Evolutionary conservation across 1,140 invertebrate species (phyloP).

Genomic region (Drosophila murphyi): DNA sequence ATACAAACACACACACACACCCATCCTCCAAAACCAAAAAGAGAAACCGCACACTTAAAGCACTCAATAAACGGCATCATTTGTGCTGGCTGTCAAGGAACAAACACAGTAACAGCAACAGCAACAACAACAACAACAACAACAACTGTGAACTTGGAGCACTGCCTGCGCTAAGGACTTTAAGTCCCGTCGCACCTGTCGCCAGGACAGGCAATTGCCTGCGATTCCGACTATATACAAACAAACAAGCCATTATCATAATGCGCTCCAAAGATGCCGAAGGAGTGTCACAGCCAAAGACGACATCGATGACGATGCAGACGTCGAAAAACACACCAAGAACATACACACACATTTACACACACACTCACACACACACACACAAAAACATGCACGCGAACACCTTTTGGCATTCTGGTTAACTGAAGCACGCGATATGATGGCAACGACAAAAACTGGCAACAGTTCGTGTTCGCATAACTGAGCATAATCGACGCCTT

Average conservation of each 20-base stretch:
- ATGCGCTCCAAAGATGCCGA: constrained; percentile 54
- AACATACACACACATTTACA: constrained; percentile 38
- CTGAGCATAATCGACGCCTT: constrained; percentile 83
- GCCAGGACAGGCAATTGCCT: constrained; percentile 35
- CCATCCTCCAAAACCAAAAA: constrained; percentile 2
- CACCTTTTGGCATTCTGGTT: constrained; percentile 63
- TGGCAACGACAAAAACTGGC: constrained; percentile 27
- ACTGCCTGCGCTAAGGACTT: constrained; percentile 44
- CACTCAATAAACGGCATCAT: constrained; percentile 77
- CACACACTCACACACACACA: constrained; percentile 15
- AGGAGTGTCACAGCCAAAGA: constrained; percentile 37
- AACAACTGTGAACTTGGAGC: constrained; percentile 27
- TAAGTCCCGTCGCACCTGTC: constrained; percentile 55
- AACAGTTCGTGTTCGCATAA: constrained; percentile 83
- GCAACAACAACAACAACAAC: background rate
- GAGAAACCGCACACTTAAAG: constrained; percentile 50
- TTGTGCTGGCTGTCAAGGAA: constrained; percentile 45
- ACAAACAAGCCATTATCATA: constrained; percentile 82
- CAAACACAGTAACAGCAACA: background rate
- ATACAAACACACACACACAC: constrained; percentile 37
- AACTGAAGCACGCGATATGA: constrained; percentile 77
- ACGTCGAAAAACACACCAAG: constrained; percentile 44
- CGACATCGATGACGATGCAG: constrained; percentile 47
- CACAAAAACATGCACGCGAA: constrained; percentile 10
- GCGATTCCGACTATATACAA: constrained; percentile 54